phyloP scores from a whole-genome alignment of 2,797 vertebrate species.

The Stomatorhinus walkeri region DNA sequence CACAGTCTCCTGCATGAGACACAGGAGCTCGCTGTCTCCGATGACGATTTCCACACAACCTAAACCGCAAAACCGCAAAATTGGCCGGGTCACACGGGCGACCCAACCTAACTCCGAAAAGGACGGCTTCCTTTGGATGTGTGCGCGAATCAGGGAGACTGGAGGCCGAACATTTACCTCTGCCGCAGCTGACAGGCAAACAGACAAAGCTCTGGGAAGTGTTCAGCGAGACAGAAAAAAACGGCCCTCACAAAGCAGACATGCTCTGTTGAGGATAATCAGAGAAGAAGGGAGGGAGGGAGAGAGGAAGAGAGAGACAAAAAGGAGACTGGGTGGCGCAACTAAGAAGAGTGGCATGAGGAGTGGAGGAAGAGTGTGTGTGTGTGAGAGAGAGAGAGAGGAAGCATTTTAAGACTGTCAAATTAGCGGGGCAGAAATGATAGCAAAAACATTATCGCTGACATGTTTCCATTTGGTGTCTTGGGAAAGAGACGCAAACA shows the following conservation, averaged over 20 bases:
- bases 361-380: not conserved
- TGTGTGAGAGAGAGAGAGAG: not conserved
- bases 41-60: not conserved
- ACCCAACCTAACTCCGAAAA: not conserved
- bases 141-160: not conserved
- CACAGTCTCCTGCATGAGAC: not conserved
- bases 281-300: conserved; percentile 19
- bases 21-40: not conserved
- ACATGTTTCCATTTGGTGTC: not conserved
- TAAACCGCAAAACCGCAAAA: not conserved
- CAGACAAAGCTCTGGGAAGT: conserved; percentile 8
- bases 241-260: conserved; percentile 14
- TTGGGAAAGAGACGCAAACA: not conserved
- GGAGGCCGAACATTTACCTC: not conserved
- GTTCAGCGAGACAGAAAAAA: conserved; percentile 9
- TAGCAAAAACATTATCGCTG: conserved; percentile 5
- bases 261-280: conserved; percentile 24
- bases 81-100: too few relatives aligned
- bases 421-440: conserved; percentile 15
- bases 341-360: conserved; percentile 11
- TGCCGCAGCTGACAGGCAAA: not conserved
- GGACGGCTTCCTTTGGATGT: not conserved
- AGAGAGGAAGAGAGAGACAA: conserved; percentile 2
- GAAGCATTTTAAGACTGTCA: not conserved
- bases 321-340: conserved; percentile 11